A percentile compares a stretch with the other conserved stretches of the same genome.
Evolutionary conservation across 2,888 invertebrate species (phyloP).

Genomic region (Parnassius mnemosyne): DNA sequence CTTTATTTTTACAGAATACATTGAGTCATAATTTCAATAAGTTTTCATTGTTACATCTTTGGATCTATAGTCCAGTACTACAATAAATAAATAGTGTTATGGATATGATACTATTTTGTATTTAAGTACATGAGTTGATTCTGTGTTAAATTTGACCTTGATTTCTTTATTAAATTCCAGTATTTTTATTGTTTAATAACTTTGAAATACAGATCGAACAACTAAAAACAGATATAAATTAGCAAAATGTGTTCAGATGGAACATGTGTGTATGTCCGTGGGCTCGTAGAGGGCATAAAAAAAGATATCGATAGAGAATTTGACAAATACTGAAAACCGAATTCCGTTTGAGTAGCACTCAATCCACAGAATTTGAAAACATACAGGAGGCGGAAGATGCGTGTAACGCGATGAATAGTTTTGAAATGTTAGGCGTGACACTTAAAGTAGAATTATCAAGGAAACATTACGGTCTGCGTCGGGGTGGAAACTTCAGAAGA

Average conservation of each 20-base stretch:
- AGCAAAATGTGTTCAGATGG: slow-evolving; percentile 72
- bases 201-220: no score
- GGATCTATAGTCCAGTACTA: no score
- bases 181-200: no score
- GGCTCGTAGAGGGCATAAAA: slow-evolving; percentile 92
- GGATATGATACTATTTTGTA: no score
- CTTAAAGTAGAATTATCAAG: slow-evolving; percentile 93
- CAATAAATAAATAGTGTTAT: no score
- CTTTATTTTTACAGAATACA: no score
- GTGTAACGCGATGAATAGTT: slow-evolving; percentile 92
- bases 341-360: slow-evolving; percentile 95
- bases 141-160: no score
- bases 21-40: no score
- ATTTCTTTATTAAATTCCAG: no score
- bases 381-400: slow-evolving; percentile 94
- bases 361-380: slow-evolving; percentile 95
- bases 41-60: no score
- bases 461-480: slow-evolving; percentile 86
- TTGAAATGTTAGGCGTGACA: slow-evolving; percentile 92
- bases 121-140: no score
- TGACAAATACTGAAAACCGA: slow-evolving; percentile 94
- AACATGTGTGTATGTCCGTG: slow-evolving; percentile 94
- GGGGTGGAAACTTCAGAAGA: slow-evolving; percentile 81
- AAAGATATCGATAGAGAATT: slow-evolving; percentile 95
- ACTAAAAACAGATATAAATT: slow-evolving; percentile 31